These are phyloP conservation scores for Lepisosteus osseus DNA, from an alignment of 2,113 vertebrate genomes.

Conservation along the genomic window DNA sequence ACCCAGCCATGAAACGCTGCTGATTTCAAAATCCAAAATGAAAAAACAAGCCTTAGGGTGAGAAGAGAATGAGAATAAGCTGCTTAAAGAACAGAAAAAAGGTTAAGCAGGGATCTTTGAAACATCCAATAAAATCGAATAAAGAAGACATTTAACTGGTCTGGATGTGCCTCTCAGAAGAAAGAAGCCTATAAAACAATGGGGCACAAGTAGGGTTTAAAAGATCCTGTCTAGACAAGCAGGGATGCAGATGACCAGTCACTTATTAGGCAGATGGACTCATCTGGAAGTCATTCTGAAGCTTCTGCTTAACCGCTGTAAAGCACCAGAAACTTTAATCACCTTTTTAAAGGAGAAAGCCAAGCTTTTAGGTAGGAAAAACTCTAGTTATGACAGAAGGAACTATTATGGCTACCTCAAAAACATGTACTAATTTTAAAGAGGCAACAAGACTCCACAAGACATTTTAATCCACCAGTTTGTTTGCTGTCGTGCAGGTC, in stretches of 20 bases:
- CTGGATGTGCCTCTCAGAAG: slow-evolving; percentile 12
- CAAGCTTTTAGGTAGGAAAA: too few species aligned
- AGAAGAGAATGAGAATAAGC: too few species aligned
- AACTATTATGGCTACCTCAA: too few species aligned
- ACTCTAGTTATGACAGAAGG: too few species aligned
- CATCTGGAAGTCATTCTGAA: slow-evolving; percentile 11
- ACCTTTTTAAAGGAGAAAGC: too few species aligned
- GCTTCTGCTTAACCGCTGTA: slow-evolving; percentile 1
- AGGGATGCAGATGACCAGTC: slow-evolving; percentile 9
- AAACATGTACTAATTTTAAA: too few species aligned
- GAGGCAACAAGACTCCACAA: too few species aligned
- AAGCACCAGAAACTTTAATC: not conserved
- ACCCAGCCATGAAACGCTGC: not conserved
- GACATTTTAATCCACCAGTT: too few species aligned
- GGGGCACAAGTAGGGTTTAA: slow-evolving; percentile 19
- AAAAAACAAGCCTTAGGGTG: not conserved
- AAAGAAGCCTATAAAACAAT: slow-evolving; percentile 15
- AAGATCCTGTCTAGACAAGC: slow-evolving; percentile 30
- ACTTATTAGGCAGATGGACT: slow-evolving; percentile 11
- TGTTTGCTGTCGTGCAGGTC: too few species aligned
- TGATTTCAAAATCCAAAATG: slow-evolving; percentile 2
- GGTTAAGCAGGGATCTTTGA: slow-evolving; percentile 15
- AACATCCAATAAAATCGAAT: slow-evolving; percentile 10
- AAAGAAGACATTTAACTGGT: slow-evolving; percentile 14
- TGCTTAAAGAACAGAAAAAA: too few species aligned